phyloP scores from a whole-genome alignment of 2,797 vertebrate species.

The Urocyon cinereoargenteus region DNA sequence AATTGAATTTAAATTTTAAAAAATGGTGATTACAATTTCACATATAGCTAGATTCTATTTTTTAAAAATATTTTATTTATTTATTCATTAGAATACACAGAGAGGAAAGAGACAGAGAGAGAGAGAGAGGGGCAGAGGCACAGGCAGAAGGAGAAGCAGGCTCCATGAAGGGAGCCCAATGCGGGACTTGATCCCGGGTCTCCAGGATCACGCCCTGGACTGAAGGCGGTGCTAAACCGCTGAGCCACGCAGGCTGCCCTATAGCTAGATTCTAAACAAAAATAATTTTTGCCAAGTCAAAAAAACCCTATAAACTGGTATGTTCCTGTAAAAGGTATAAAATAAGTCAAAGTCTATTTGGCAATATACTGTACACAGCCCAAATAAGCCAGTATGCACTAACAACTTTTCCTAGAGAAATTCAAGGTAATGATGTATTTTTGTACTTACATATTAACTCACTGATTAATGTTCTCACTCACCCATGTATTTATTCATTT shows the following conservation, averaged over 20 bases:
- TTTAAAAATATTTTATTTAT: no score
- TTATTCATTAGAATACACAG: no score
- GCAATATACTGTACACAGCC: neutral
- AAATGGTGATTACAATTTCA: neutral
- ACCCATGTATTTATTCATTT: constrained; percentile 11
- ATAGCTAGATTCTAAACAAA: neutral
- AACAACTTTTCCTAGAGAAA: neutral
- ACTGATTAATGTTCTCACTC: constrained; percentile 22
- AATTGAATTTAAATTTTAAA: no score
- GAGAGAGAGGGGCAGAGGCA: no score
- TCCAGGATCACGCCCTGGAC: no score
- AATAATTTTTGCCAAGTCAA: neutral
- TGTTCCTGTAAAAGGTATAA: neutral
- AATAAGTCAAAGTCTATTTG: neutral
- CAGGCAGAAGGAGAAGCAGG: no score
- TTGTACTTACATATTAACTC: neutral
- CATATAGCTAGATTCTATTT: neutral
- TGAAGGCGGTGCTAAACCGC: no score
- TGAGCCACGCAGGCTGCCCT: no score
- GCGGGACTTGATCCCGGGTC: no score
- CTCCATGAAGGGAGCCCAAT: no score
- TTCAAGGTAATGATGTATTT: neutral
- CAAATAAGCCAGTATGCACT: neutral
- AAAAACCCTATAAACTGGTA: neutral
- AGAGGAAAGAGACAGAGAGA: no score